Conservation (phyloP, 2,797 vertebrate genomes). For the Echeneis naucrates region DNA sequence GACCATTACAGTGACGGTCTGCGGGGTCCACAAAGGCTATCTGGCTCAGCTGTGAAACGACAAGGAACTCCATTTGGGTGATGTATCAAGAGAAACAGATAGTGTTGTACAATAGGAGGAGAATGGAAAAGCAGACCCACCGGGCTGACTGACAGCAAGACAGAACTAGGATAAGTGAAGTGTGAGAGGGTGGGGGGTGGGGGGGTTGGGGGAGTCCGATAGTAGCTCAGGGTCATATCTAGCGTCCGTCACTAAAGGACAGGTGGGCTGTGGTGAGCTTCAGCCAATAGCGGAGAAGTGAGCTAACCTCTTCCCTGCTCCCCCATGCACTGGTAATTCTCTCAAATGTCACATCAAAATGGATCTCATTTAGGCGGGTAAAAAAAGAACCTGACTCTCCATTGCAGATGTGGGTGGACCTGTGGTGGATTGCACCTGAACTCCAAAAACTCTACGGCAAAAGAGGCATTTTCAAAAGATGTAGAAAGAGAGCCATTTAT, state of each 20-base stretch:
- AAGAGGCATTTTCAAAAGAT: conserved; percentile 65
- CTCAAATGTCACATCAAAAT: conserved; percentile 85
- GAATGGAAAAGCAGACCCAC: conserved; percentile 51
- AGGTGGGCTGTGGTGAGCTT: conserved; percentile 66
- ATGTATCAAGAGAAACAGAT: conserved; percentile 70
- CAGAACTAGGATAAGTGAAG: conserved; percentile 76
- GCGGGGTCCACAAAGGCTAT: conserved; percentile 56
- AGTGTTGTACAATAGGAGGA: conserved; percentile 65
- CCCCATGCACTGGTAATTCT: conserved; percentile 74
- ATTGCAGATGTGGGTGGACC: conserved; percentile 73
- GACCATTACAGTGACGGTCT: conserved; percentile 51
- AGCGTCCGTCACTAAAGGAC: conserved; percentile 73
- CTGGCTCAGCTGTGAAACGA: conserved; percentile 71
- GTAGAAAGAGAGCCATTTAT: conserved; percentile 50
- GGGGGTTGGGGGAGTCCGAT: conserved; percentile 41
- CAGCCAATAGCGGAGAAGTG: conserved; percentile 60
- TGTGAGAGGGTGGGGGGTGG: conserved; percentile 27
- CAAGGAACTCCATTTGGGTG: conserved; percentile 71
- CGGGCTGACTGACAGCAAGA: conserved; percentile 73
- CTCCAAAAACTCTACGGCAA: conserved; percentile 56
- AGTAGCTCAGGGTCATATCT: conserved; percentile 75
- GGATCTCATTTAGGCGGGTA: conserved; percentile 79
- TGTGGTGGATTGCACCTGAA: conserved; percentile 54
- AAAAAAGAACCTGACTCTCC: conserved; percentile 72
- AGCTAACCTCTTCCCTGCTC: conserved; percentile 71